Conservation (phyloP, 2,113 vertebrate species). For the Prochilodus magdalenae region DNA sequence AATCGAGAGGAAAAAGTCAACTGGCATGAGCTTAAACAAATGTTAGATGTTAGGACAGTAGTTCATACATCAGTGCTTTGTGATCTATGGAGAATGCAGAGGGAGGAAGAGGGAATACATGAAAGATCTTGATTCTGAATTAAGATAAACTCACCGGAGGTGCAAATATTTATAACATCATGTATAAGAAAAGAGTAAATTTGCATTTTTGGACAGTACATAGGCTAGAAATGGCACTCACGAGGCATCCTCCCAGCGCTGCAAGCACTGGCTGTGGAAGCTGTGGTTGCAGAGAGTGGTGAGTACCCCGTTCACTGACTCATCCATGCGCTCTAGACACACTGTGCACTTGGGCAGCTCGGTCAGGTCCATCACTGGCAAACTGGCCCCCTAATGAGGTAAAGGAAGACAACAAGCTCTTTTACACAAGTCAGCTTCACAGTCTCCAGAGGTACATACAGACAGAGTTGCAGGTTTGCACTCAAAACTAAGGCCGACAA, state of each 20-base stretch:
- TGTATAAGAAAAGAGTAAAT: too few relatives aligned
- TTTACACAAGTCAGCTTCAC: not conserved
- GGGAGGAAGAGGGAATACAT: not conserved
- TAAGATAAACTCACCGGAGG: too few relatives aligned
- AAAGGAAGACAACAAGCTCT: not conserved
- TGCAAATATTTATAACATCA: too few relatives aligned
- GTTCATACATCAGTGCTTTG: not conserved
- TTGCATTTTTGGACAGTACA: not conserved
- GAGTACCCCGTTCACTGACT: conserved; percentile 95
- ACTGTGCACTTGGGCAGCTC: conserved; percentile 98
- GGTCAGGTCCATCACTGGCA: conserved; percentile 96
- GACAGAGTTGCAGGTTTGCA: too few relatives aligned
- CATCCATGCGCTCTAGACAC: conserved; percentile 98
- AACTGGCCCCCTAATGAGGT: conserved; percentile 87
- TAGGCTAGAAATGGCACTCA: conserved; percentile 72
- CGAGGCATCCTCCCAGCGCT: conserved; percentile 98
- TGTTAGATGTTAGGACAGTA: conserved; percentile 13
- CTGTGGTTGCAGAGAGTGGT: conserved; percentile 98
- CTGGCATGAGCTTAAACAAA: conserved; percentile 11
- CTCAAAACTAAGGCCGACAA: too few relatives aligned
- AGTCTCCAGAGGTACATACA: not conserved
- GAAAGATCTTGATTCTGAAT: too few relatives aligned
- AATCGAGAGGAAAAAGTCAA: conserved; percentile 31
- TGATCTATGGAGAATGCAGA: conserved; percentile 2
- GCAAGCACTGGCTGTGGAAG: conserved; percentile 97